Evolutionary conservation across 2,888 invertebrate genomes (phyloP).

Genomic region (Xanthia icteritia): DNA sequence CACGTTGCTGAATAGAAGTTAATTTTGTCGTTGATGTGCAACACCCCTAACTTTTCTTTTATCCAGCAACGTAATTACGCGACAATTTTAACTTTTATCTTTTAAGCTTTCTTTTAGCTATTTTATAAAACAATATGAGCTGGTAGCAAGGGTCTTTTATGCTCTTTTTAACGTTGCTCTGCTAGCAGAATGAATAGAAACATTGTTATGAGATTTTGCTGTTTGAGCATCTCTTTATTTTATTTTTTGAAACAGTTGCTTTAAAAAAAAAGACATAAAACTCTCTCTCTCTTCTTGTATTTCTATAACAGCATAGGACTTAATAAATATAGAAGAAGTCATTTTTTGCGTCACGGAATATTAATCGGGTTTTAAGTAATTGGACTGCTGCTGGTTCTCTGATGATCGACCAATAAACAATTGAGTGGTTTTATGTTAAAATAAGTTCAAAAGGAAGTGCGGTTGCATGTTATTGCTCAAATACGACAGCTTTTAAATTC

Average conservation of each 20-base stretch:
- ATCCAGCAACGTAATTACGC: slow-evolving; percentile 37
- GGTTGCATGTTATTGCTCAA: not conserved
- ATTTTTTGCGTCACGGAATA: not conserved
- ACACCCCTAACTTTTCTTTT: slow-evolving; percentile 24
- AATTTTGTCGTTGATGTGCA: not conserved
- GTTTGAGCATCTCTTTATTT: slow-evolving; percentile 2
- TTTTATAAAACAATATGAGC: slow-evolving; percentile 43
- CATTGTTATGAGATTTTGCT: slow-evolving; percentile 29
- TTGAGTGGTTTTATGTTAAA: no score
- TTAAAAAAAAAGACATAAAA: no score
- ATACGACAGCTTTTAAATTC: not conserved
- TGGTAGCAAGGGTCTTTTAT: slow-evolving; percentile 21
- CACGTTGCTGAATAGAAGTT: not conserved
- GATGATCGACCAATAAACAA: not conserved
- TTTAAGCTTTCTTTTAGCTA: slow-evolving; percentile 26
- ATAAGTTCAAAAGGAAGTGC: not conserved
- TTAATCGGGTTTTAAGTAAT: no score
- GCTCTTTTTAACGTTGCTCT: slow-evolving; percentile 9
- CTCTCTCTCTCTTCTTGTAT: no score
- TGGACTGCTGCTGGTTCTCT: not conserved
- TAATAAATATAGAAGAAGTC: not conserved
- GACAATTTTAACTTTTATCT: slow-evolving; percentile 33
- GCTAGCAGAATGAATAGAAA: not conserved
- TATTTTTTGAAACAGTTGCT: not conserved
- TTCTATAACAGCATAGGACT: not conserved